A percentile compares a stretch with the other conserved stretches of the same genome.
Evolutionary conservation across 2,888 invertebrate species (phyloP).

Genomic region (Ochropacha duplaris): DNA sequence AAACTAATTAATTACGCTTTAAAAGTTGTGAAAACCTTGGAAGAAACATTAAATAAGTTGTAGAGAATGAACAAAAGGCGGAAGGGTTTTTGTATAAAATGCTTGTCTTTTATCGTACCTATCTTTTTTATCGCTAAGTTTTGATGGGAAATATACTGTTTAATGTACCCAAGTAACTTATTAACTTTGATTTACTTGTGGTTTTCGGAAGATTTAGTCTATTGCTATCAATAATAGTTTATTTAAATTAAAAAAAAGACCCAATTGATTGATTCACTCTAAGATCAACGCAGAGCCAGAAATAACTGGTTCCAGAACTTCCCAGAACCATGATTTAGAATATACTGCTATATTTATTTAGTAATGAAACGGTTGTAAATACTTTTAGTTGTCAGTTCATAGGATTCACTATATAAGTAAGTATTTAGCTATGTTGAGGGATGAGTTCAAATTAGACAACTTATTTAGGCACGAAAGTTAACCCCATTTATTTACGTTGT

Average conservation of each 20-base stretch:
- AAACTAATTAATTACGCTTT: slow-evolving; percentile 5
- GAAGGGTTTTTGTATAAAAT: neutral
- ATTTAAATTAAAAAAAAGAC: neutral
- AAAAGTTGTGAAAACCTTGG: slow-evolving; percentile 3
- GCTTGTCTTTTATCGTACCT: neutral
- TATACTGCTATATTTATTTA: too few relatives aligned
- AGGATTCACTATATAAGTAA: too few relatives aligned
- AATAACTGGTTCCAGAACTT: too few relatives aligned
- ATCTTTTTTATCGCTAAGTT: neutral
- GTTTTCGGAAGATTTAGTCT: neutral
- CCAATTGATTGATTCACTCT: too few relatives aligned
- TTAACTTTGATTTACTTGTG: neutral
- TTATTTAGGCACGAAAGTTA: too few relatives aligned
- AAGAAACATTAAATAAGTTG: slow-evolving; percentile 3
- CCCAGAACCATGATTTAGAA: too few relatives aligned
- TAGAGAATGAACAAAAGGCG: neutral
- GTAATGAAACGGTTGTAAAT: too few relatives aligned
- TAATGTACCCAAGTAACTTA: neutral
- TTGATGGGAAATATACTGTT: neutral
- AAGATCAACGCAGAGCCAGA: too few relatives aligned
- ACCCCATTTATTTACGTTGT: too few relatives aligned
- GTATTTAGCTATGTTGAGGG: too few relatives aligned
- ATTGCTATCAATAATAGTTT: neutral
- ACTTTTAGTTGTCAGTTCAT: too few relatives aligned
- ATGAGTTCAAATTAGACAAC: too few relatives aligned